Base-by-base conservation (phyloP, 1,140 invertebrate species). In the Patella vulgata region DNA sequence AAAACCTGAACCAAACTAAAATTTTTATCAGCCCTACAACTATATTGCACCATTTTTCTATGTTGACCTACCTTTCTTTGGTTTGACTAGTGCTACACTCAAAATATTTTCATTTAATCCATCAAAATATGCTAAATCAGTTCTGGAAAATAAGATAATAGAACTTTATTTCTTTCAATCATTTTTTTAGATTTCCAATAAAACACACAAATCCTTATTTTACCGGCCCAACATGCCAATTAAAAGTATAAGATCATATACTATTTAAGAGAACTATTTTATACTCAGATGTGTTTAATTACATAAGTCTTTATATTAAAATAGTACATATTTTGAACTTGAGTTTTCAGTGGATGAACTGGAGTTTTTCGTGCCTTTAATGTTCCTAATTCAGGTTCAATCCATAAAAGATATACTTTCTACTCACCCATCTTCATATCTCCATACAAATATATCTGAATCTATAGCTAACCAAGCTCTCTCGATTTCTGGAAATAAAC, bases 391-490 rank as follows among this genome's bases (percentile, higher is more conserved):
- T n/a, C n/a, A n/a, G n/a, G n/a, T n/a, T n/a, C n/a, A n/a, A n/a
- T n/a, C n/a, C n/a, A n/a, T n/a, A n/a, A n/a, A n/a, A n/a, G n/a
- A n/a, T n/a, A n/a, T n/a, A n/a, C n/a, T n/a, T n/a, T n/a, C n/a
- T n/a, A 67, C 73, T 74, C 82, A 90, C 90, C 90, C 91, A 87
- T 94, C 90, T 84, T 95, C 93, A 86, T 94, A 97, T 43, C 92
- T 91, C 95, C 95, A 98, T 1, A 98, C 88, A 87, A 97, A 99
- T 70, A 99, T 93, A 86, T 98, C 95, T 77, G 93, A 97, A 78
- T 99, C 97, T 76, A 99, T 95, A 27, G 95, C 94, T 21, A 99
- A 83, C 96, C 96, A 99, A 0, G 96, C 96, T 79, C 97, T 88
- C 28, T 91, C 91, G 70, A 99, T 97, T 81, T 97, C 95, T 59